Base-by-base conservation (phyloP, 2,888 invertebrate genomes). In the Helleia helle region DNA sequence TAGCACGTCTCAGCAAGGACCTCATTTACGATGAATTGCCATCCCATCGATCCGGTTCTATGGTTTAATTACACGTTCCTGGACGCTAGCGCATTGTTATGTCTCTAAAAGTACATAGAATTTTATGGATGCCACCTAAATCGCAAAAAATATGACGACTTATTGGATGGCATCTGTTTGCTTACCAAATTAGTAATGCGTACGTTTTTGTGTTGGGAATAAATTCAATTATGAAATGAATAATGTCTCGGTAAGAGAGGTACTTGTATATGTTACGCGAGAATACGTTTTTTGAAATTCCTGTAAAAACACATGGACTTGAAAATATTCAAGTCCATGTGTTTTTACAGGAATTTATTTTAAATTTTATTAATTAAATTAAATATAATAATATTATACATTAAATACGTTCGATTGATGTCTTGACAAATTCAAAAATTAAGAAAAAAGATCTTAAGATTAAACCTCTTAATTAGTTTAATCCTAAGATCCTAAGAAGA, bases 1-100 rank as follows among this genome's bases (percentile, higher is more conserved):
- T 65, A 62, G 59, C 59, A 62, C 58, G 64, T 65, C 67, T 62
- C 54, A 45, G 56, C 60, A 56, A 68, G 69, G 71, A 68, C 60
- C 70, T 67, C 65, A 67, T 74, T 73, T 71, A 65, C 68, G 70
- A 72, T 66, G 68, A 67, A 71, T 62, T 65, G 67, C 62, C 47
- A 56, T 56, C 56, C 54, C 46, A 53, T 53, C 48, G 52, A 59
- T 51, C 73, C 69, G 71, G 71, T 70, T 72, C 55, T 52, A 57
- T 55, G 65, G 58, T 65, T 74, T 74, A 74, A 75, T 76, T 74
- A 71, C 64, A 58, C 57, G 56, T 60, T 56, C 65, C 54, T 56
- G 56, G 54, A 59, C 50, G 51, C 55, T 40, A 52, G 56, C 53
- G 55, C 60, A 65, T 67, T 66, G 65, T 67, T 59, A 57, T 42